A percentile compares a stretch with the other conserved stretches of the same genome.
Conservation (phyloP, 2,888 invertebrate genomes). For the Drosophila paracracens region DNA sequence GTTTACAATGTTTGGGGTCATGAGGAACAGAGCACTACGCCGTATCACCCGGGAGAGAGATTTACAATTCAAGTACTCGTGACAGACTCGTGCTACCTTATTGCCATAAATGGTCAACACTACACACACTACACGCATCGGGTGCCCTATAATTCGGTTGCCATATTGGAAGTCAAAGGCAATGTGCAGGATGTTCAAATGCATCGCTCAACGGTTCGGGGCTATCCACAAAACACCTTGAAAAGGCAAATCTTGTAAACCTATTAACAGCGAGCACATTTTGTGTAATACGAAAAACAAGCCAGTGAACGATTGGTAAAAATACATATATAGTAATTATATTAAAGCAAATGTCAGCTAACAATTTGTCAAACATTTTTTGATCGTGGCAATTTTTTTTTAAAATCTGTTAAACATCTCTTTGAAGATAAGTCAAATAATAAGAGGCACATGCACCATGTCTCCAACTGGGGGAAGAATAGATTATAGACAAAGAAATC, state of each 20-base stretch:
- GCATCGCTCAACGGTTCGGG: slow-evolving; percentile 30
- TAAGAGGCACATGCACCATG: accelerated
- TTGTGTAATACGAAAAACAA: neutral
- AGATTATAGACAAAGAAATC: too few relatives aligned
- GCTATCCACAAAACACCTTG: slow-evolving; percentile 37
- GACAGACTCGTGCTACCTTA: slow-evolving; percentile 87
- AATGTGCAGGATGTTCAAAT: slow-evolving; percentile 32
- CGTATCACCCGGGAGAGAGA: slow-evolving; percentile 43
- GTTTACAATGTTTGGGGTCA: slow-evolving; percentile 87
- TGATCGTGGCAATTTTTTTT: neutral
- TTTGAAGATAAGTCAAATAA: neutral
- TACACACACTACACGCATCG: slow-evolving; percentile 89
- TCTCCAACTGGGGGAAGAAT: neutral
- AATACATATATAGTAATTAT: neutral
- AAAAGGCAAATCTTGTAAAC: neutral
- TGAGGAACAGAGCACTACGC: slow-evolving; percentile 88
- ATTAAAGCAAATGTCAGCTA: neutral
- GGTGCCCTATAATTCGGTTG: slow-evolving; percentile 85
- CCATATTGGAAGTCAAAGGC: slow-evolving; percentile 15
- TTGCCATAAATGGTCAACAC: slow-evolving; percentile 90
- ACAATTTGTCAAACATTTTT: neutral
- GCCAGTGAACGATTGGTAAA: neutral
- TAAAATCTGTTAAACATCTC: neutral
- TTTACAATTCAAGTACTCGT: slow-evolving; percentile 86
- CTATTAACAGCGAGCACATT: neutral